A percentile compares a stretch with the other conserved stretches of the same genome.
These are phyloP conservation scores for Ecliptopera silaceata DNA, from an alignment of 2,888 invertebrate species.

Conservation along the genomic window DNA sequence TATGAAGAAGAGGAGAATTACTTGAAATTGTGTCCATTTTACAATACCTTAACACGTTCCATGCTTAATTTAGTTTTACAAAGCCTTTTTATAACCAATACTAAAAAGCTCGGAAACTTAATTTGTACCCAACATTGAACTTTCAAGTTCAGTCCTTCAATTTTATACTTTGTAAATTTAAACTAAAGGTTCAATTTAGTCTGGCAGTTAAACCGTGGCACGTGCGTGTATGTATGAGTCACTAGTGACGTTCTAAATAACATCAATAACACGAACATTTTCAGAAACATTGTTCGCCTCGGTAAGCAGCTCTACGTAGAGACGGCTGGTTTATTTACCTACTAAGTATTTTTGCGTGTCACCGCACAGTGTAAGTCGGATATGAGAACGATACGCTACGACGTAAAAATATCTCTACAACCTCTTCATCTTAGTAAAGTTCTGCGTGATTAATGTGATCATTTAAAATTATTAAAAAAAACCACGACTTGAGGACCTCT, in stretches of 20 bases:
- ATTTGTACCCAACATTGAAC: constrained; percentile 4
- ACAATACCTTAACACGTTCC: too few relatives aligned
- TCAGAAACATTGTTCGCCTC: constrained; percentile 15
- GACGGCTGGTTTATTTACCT: constrained; percentile 7
- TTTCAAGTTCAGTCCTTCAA: background rate
- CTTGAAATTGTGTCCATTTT: too few relatives aligned
- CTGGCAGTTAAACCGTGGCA: constrained; percentile 7
- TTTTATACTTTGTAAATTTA: background rate
- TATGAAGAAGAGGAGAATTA: too few relatives aligned
- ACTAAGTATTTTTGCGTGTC: too few relatives aligned
- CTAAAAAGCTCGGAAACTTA: background rate
- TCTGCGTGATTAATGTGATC: too few relatives aligned
- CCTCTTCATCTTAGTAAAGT: too few relatives aligned
- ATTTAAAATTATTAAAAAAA: too few relatives aligned
- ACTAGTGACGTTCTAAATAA: constrained; percentile 22
- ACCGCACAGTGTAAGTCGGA: too few relatives aligned
- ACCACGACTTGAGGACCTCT: too few relatives aligned
- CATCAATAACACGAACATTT: constrained; percentile 14
- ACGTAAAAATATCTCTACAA: too few relatives aligned
- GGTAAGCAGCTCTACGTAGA: background rate
- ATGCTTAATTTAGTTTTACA: too few relatives aligned
- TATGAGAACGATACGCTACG: too few relatives aligned
- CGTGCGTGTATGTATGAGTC: constrained; percentile 22
- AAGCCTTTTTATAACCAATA: background rate
- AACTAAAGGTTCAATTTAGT: background rate